Evolutionary conservation across 1,140 invertebrate species (phyloP), one percentile per base, ranked within the genome.

Genomic region (Drosophila subpulchrella): DNA sequence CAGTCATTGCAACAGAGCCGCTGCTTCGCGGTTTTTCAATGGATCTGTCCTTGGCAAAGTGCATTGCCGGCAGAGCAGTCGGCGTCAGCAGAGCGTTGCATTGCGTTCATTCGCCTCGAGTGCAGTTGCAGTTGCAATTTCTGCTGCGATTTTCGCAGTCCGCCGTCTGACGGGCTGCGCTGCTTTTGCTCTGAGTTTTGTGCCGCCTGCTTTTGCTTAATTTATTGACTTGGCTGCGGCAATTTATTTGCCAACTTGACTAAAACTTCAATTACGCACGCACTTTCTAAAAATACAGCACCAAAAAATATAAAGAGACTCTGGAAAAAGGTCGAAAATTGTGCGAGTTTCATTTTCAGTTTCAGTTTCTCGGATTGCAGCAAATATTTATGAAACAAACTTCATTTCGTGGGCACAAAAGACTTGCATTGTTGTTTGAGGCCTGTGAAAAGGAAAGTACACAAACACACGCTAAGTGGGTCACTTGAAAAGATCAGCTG

Each of bases 21-120:
- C 55, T 61, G 60, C 60, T 75, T 70, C 62, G 63, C 57, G 67
- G 78, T 42, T 89, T 84, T 91, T 91, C 85, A 91, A 91, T 91
- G 85, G 88, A 90, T 91, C 77, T 91, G 90, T 91, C 90, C 90
- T 91, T 91, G 90, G 79, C 79, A 91, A 91, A 91, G 90, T 91
- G 90, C 89, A 91, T 91, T 91, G 90, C 80, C 84, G 81, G 89
- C 75, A 71, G 50, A 42, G 74, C 46, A 20, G 62, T 44, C 56
- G 44, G 44, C 44, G 73, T 7, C 59, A 65, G 47, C 60, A 66
- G 72, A 66, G 73, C 61, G 73, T 75, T 75, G 60, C 59, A 56
- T 47, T 60, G 75, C 75, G 75, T 78, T 77, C 75, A 71, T 77
- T 78, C 75, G 75, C 75, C 74, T 71, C 53, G 51, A 68, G 53